A percentile compares a stretch with the other conserved stretches of the same genome.
phyloP scores from a whole-genome alignment of 2,888 invertebrate species.

The Drosophila neotestacea region DNA sequence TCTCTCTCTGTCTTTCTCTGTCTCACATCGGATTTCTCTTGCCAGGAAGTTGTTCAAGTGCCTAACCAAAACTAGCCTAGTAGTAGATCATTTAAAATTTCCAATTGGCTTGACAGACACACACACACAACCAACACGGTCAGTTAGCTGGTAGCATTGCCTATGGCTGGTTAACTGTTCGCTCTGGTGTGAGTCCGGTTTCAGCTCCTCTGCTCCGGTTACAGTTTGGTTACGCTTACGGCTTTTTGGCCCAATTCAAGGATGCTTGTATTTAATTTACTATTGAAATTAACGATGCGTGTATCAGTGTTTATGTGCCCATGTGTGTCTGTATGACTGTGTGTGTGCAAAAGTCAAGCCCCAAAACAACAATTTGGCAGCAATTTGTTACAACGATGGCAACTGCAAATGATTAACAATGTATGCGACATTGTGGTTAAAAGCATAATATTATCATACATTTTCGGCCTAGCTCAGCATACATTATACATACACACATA shows the following conservation, averaged over 20 bases:
- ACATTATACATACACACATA: constrained; percentile 26
- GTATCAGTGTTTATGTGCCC: constrained; percentile 34
- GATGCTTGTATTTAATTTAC: constrained; percentile 78
- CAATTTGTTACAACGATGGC: constrained; percentile 76
- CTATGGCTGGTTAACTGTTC: constrained; percentile 52
- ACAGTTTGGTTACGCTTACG: constrained; percentile 28
- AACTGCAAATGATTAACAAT: constrained; percentile 80
- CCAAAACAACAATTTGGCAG: constrained; percentile 77
- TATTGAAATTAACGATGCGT: constrained; percentile 77
- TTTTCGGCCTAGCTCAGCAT: constrained; percentile 33
- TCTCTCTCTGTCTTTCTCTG: not conserved
- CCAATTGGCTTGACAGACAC: constrained; percentile 66
- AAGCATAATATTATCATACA: constrained; percentile 76
- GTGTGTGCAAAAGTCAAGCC: constrained; percentile 57
- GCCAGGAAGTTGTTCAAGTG: constrained; percentile 23
- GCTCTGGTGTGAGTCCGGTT: constrained; percentile 11
- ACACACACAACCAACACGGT: constrained; percentile 24
- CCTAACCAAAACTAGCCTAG: constrained; percentile 23
- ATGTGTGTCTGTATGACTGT: constrained; percentile 18
- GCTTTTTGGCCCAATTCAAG: constrained; percentile 54
- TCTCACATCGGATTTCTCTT: not conserved
- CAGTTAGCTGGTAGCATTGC: constrained; percentile 24
- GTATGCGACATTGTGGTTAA: constrained; percentile 76
- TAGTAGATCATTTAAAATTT: constrained; percentile 73
- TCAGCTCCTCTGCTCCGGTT: constrained; percentile 3